phyloP scores from a whole-genome alignment of 2,113 vertebrate genomes.

The Cyprinodon variegatus region DNA sequence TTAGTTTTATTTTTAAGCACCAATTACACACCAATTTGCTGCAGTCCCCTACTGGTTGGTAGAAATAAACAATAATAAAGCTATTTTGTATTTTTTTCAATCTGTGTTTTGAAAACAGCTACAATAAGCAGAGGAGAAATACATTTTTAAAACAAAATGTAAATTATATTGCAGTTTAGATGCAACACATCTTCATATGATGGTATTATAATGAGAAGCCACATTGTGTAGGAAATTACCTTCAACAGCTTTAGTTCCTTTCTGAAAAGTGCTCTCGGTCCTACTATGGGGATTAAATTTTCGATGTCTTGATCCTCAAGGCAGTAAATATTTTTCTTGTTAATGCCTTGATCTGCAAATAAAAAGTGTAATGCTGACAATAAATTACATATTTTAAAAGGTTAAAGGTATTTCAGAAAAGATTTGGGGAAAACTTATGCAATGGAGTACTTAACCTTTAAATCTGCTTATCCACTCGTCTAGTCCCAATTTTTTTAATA shows the following conservation, averaged over 20 bases:
- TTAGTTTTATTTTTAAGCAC: not conserved
- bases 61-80: too few relatives aligned
- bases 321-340: conserved; percentile 5
- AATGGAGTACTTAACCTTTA: conserved; percentile 21
- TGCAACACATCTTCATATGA: not conserved
- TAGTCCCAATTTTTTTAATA: conserved; percentile 30
- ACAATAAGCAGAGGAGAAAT: too few relatives aligned
- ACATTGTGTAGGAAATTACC: not conserved
- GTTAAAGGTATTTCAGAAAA: too few relatives aligned
- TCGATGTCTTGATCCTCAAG: conserved; percentile 4
- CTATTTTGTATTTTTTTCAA: too few relatives aligned
- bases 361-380: not conserved
- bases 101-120: too few relatives aligned
- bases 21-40: not conserved
- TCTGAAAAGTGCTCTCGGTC: conserved; percentile 22
- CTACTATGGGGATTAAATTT: conserved; percentile 16
- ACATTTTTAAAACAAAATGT: too few relatives aligned
- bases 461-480: not conserved
- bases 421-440: too few relatives aligned
- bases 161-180: too few relatives aligned
- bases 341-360: conserved; percentile 14
- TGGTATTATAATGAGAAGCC: not conserved
- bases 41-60: not conserved
- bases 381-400: not conserved
- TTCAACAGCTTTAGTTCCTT: conserved; percentile 15